A percentile compares a stretch with the other conserved stretches of the same genome.
phyloP scores from a whole-genome alignment of 92 coral and sea anemone genomes.

The Pocillopora meandrina region DNA sequence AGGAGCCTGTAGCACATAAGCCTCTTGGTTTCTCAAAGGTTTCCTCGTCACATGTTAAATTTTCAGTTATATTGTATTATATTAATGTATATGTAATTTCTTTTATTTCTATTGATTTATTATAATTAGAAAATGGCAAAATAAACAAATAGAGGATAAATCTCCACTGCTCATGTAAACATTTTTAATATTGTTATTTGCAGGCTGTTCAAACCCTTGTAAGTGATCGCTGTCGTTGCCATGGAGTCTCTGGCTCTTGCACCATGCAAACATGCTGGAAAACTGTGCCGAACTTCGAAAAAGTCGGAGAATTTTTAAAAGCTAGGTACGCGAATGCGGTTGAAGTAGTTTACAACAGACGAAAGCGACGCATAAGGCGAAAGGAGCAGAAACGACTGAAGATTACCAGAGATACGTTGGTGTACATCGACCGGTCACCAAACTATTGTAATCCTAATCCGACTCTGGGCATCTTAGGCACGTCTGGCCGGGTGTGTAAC shows the following conservation, averaged over 20 bases:
- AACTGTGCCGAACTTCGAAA: constrained; percentile 68
- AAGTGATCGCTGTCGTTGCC: constrained; percentile 85
- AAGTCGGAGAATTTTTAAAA: constrained; percentile 71
- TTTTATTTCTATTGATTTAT: no score
- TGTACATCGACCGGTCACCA: constrained; percentile 74
- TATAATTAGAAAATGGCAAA: no score
- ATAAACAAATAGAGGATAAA: no score
- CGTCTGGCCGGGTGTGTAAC: constrained; percentile 87
- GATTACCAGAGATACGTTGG: constrained; percentile 57
- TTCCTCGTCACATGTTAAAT: no score
- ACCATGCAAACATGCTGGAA: constrained; percentile 80
- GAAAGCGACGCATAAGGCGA: constrained; percentile 68
- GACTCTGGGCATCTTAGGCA: constrained; percentile 75
- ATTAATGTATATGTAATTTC: no score
- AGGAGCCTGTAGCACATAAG: no score
- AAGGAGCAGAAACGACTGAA: constrained; percentile 68
- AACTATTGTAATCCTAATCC: constrained; percentile 81
- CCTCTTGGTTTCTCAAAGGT: no score
- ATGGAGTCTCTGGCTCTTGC: constrained; percentile 91
- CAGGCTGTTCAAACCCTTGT: constrained; percentile 76
- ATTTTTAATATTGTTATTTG: constrained; percentile 2
- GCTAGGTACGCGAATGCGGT: constrained; percentile 67
- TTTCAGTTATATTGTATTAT: no score
- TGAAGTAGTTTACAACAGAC: constrained; percentile 62
- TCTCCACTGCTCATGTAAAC: no score